Conservation (phyloP, 2,113 vertebrate species). For the Lepisosteus oculatus region DNA sequence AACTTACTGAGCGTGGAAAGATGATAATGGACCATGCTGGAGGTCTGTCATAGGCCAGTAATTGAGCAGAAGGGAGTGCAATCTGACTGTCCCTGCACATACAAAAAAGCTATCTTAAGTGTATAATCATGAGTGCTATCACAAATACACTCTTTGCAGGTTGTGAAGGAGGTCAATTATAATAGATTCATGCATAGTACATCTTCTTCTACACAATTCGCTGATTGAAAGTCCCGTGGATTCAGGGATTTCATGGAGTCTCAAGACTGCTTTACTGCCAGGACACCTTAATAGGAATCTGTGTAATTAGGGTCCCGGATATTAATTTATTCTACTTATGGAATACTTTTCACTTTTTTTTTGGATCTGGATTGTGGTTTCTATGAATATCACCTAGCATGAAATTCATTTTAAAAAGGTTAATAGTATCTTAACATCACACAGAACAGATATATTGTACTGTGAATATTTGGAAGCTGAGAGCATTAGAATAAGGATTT, state of each 20-base stretch:
- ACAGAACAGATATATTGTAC: background rate
- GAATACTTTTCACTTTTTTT: background rate
- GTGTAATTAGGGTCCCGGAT: background rate
- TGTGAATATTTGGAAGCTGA: too few relatives aligned
- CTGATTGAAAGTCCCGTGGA: constrained; percentile 54
- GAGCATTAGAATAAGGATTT: too few relatives aligned
- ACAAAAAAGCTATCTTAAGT: constrained; percentile 42
- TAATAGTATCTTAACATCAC: background rate
- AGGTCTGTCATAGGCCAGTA: constrained; percentile 43
- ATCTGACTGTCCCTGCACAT: constrained; percentile 42
- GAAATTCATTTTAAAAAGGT: too few relatives aligned
- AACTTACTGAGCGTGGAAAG: constrained; percentile 41
- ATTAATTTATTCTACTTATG: too few relatives aligned
- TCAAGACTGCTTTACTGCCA: constrained; percentile 23
- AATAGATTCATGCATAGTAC: constrained; percentile 48
- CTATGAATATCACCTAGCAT: background rate
- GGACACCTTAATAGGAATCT: constrained; percentile 7
- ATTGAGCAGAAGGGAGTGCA: constrained; percentile 47
- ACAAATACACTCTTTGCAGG: constrained; percentile 39
- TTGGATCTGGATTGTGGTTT: background rate
- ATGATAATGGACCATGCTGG: constrained; percentile 46
- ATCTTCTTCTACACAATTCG: constrained; percentile 45
- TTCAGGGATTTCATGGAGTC: constrained; percentile 33
- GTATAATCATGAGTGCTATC: constrained; percentile 43
- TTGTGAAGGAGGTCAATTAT: constrained; percentile 51